Evolutionary conservation across 2,888 invertebrate species (phyloP).

Genomic region (Choristoneura rosaceana): DNA sequence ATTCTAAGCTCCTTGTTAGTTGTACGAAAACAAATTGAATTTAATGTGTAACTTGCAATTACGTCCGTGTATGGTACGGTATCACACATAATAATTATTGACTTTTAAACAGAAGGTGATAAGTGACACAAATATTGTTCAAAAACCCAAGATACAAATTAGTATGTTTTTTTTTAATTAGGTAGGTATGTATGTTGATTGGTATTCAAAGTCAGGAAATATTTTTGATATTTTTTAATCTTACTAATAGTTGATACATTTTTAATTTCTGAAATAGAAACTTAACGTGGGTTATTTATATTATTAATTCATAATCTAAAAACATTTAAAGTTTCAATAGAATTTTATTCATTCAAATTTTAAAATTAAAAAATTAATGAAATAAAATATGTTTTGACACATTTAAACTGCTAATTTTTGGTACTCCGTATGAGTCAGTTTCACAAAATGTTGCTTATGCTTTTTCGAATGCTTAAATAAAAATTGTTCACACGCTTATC

Average conservation of each 20-base stretch:
- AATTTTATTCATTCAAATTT: no score
- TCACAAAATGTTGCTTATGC: background rate
- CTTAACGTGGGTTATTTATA: no score
- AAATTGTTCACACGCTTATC: constrained; percentile 2
- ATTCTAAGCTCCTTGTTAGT: constrained; percentile 13
- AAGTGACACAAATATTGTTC: background rate
- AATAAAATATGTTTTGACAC: no score
- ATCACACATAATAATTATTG: background rate
- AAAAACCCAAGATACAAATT: background rate
- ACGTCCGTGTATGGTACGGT: background rate
- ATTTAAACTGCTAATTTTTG: no score
- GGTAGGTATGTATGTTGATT: no score
- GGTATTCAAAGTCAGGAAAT: no score
- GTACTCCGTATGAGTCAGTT: background rate
- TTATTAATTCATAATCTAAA: no score
- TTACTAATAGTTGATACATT: no score
- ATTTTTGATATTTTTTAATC: no score
- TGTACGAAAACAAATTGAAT: constrained; percentile 6
- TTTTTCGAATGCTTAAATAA: background rate
- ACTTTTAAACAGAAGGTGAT: background rate
- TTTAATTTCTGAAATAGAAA: no score
- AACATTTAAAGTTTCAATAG: no score
- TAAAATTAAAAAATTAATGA: no score
- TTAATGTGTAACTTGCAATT: constrained; percentile 5
- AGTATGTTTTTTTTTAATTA: background rate